These are phyloP conservation scores for Hirtodrosophila cameraria DNA, from an alignment of 2,888 invertebrate species.

Conservation along the genomic window DNA sequence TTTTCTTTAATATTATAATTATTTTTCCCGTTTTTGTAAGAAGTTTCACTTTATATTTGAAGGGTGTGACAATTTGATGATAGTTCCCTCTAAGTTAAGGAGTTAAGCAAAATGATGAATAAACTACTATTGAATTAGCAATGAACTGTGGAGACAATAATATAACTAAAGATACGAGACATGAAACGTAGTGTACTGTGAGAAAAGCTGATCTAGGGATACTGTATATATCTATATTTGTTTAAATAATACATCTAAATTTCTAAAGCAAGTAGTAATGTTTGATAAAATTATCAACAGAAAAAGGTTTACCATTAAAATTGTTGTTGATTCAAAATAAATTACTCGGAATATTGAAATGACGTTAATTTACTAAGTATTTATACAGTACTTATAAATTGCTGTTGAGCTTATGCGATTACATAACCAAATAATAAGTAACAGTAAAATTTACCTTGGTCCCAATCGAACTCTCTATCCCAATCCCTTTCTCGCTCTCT, in stretches of 20 bases:
- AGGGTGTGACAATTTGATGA: too few relatives aligned
- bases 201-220: conserved; percentile 22
- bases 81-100: neutral
- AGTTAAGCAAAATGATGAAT: too few relatives aligned
- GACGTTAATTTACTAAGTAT: conserved; percentile 16
- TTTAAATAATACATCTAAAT: conserved; percentile 23
- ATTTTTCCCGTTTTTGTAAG: too few relatives aligned
- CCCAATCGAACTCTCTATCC: conserved; percentile 84
- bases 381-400: conserved; percentile 26
- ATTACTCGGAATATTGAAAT: conserved; percentile 28
- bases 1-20: too few relatives aligned
- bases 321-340: conserved; percentile 20
- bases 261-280: conserved; percentile 28
- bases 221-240: conserved; percentile 19
- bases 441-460: conserved; percentile 81
- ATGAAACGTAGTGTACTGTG: conserved; percentile 14
- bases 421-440: conserved; percentile 46
- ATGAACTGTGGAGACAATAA: neutral
- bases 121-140: neutral
- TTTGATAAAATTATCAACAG: conserved; percentile 24
- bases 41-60: too few relatives aligned
- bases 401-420: conserved; percentile 42
- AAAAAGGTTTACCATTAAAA: conserved; percentile 6
- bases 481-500: conserved; percentile 84
- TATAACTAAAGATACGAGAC: conserved; percentile 3